phyloP scores from a whole-genome alignment of 2,113 vertebrate genomes.

The Rhodinocichla rosea region DNA sequence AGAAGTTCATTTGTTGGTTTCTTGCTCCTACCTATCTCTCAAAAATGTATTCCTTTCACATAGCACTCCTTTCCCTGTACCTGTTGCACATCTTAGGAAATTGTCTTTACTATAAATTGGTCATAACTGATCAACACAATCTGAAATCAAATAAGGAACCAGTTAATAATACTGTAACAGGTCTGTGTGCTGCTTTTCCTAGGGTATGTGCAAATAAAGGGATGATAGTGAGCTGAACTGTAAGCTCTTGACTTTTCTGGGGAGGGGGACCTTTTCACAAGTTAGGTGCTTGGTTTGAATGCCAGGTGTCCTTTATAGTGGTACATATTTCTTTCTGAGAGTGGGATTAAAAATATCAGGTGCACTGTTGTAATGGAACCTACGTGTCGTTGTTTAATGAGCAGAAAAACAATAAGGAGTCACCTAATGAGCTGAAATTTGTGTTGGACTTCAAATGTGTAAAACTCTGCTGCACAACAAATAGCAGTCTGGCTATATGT shows the following conservation, averaged over 20 bases:
- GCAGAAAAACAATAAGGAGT: neutral
- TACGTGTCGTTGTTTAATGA: neutral
- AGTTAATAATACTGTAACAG: neutral
- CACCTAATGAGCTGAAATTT: neutral
- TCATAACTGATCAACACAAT: neutral
- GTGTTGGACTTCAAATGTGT: neutral
- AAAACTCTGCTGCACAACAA: neutral
- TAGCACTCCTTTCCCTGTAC: neutral
- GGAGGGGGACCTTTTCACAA: neutral
- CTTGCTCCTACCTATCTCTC: accelerated
- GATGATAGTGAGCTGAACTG: neutral
- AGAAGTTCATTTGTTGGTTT: neutral
- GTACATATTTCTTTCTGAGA: neutral
- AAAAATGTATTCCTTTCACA: neutral
- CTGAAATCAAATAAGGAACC: neutral
- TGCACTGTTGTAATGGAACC: neutral
- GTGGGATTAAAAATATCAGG: neutral
- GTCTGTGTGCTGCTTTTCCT: neutral
- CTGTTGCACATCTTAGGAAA: neutral
- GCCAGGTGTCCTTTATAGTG: neutral
- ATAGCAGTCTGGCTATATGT: neutral
- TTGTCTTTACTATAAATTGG: neutral
- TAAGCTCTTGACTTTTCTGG: neutral
- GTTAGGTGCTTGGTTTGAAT: neutral
- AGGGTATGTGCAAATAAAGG: neutral